Base-by-base conservation (phyloP, 2,888 invertebrate species). In the Lithodes maja region DNA sequence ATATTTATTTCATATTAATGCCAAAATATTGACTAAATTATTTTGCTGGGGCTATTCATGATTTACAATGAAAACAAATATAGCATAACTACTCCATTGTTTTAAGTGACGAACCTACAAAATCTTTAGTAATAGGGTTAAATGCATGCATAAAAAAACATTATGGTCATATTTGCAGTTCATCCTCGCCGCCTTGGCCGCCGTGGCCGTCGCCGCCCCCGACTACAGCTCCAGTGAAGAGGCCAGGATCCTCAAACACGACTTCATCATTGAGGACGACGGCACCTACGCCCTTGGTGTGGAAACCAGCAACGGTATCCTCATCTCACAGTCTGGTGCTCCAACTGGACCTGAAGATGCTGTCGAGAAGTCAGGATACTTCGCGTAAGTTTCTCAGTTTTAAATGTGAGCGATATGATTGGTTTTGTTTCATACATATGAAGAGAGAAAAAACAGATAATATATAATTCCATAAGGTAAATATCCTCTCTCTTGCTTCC, bases 181-280 rank as follows among this genome's bases (percentile, higher is more conserved):
- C 3, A 85, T 89, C 15, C 74, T 85, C 75, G 81, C 85, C 74
- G 7, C 85, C n/a, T 3, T 89, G 74, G 77, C 61, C 74, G 81
- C 88, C 77, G 75, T 81, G 84, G 85, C 88, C 69, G 7, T 81
- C 75, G 88, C 88, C 81, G 88, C 85, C 77, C 88, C 88, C 78
- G 78, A 78, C 78, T 12, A 61, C 12, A 12, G 61, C 61, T 5
- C 61, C 85, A 61, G 81, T 49, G 88, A 89, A 55, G 74, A 61
- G n/a, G 78, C 55, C 12, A 53, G 80, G 75, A 89, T 89, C 83
- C 33, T 89, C 12, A 80, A 75, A 61, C 69, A 89, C 75, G 85
- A 85, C 33, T 71, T 68, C 17, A 53, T 68, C 15, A 49, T 68
- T 7, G 74, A 75, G 55, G 83, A 83, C 49, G 54, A 83, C 75